Evolutionary conservation across 2,113 vertebrate species (phyloP), one percentile per base, ranked within the genome.

Genomic region (Ailuropoda melanoleuca): DNA sequence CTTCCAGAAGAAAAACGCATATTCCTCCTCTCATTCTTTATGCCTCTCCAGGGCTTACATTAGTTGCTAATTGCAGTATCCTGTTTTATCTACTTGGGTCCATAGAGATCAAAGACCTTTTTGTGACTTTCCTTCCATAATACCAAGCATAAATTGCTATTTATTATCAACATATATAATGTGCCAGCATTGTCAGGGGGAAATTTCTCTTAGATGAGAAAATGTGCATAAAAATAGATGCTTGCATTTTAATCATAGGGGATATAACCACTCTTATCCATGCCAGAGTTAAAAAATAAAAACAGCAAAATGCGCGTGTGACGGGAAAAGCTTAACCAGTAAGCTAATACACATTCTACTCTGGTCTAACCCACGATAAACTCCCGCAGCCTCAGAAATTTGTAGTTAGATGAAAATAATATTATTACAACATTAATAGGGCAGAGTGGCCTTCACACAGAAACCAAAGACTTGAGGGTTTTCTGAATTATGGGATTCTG

Each of bases 81-180:
- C 74, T 81, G 78, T 60, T 97, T 93, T 84, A 87, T 97, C 95
- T 91, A 0, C 64, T 94, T 34, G 39, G 83, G 86, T 77, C 97
- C 77, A 21, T 34, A 8, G 95, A 64, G 83, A 97, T 68, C 78
- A 34, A 31, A 75, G 92, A 91, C 82, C 85, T 95, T 80, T 95
- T 3, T 83, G 86, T 92, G 97, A 84, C 89, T 92, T 83, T 50
- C 58, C 82, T 62, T 55, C 72, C 74, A 23, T 64, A 92, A 90
- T 72, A 12, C 56, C 37, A 90, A 68, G 74, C 89, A 96, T 55
- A 81, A 89, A 96, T 94, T 95, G 50, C 62, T 90, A 48, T 96
- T 96, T 95, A 95, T 92, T 97, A 95, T 80, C 93, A 95, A 68
- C 48, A 55, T 72, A 37, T 72, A 96, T 80, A 98, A 90, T 21